Percentiles rank a stretch among this genome's conserved stretches.
Conservation (phyloP, 1,140 invertebrate species). For the Drosophila kikkawai region DNA sequence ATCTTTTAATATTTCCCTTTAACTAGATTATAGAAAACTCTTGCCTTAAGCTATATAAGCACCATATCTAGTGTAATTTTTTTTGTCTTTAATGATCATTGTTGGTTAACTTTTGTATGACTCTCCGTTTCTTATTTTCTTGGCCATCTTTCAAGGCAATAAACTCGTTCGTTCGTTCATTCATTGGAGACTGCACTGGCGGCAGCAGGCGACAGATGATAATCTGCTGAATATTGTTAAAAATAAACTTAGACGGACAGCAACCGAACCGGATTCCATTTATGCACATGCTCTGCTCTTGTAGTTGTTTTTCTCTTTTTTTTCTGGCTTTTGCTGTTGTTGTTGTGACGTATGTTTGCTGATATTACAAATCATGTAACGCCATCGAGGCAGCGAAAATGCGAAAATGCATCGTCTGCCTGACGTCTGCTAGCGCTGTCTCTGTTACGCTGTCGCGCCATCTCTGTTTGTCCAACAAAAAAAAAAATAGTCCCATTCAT, state of each 20-base stretch:
- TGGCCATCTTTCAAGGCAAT: conserved; percentile 65
- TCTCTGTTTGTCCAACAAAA: conserved; percentile 19
- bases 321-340: conserved; percentile 5
- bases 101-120: conserved; percentile 8
- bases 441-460: conserved; percentile 13
- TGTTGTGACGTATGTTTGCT: conserved; percentile 67
- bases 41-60: background rate
- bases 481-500: conserved; percentile 58
- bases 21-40: background rate
- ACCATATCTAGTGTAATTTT: background rate
- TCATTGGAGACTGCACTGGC: conserved; percentile 34
- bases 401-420: conserved; percentile 53
- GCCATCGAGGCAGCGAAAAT: conserved; percentile 55
- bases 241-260: conserved; percentile 63
- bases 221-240: conserved; percentile 75
- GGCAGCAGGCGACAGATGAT: conserved; percentile 68
- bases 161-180: conserved; percentile 57
- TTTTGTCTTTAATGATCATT: background rate
- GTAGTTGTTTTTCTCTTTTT: background rate
- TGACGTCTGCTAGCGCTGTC: conserved; percentile 63
- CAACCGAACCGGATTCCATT: conserved; percentile 73
- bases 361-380: conserved; percentile 82
- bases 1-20: background rate
- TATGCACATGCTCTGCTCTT: conserved; percentile 37
- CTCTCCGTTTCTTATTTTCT: conserved; percentile 23